Conservation (phyloP, 2,888 invertebrate genomes). For the Thereva nobilitata region DNA sequence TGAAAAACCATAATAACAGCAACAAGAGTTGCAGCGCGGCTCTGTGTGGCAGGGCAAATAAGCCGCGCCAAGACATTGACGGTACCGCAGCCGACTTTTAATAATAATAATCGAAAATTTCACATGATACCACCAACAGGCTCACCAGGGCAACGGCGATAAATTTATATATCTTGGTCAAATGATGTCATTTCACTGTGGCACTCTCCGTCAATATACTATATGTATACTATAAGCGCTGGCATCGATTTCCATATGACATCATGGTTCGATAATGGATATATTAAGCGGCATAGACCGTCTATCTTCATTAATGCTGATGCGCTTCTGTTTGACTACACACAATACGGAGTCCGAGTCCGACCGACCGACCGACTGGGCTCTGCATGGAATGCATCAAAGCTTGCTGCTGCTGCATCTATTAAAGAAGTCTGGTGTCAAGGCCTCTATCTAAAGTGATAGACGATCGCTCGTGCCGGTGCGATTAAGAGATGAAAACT, state of each 20-base stretch:
- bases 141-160: not conserved
- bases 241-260: slow-evolving; percentile 10
- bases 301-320: not conserved
- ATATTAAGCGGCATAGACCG: not conserved
- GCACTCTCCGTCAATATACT: not conserved
- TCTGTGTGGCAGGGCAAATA: no score
- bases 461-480: not conserved
- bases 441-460: slow-evolving; percentile 3
- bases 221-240: not conserved
- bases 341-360: not conserved
- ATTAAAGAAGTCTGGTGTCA: not conserved
- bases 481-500: not conserved
- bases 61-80: no score
- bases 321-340: not conserved
- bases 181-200: slow-evolving; percentile 2
- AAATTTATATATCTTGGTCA: slow-evolving; percentile 7
- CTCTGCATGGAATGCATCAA: not conserved
- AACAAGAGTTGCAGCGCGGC: no score
- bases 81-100: no score
- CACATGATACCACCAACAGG: no score
- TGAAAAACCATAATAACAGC: no score
- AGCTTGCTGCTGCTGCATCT: not conserved
- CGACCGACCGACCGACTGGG: not conserved
- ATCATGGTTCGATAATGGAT: slow-evolving; percentile 3
- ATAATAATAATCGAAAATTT: no score